These are phyloP conservation scores for Ephestia elutella DNA, from an alignment of 1,140 invertebrate genomes.

Conservation along the genomic window DNA sequence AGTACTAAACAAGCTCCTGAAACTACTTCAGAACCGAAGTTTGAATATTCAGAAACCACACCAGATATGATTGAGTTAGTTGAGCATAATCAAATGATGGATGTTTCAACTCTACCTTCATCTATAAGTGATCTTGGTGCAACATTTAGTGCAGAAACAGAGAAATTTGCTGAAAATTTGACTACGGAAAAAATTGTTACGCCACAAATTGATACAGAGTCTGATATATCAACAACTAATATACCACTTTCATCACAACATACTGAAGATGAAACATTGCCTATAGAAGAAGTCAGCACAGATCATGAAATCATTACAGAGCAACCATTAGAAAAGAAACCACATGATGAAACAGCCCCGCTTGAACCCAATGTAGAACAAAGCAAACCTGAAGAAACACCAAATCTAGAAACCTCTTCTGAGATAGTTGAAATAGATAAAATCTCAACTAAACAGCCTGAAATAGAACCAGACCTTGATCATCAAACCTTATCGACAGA, in stretches of 20 bases:
- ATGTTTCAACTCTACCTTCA: slow-evolving; percentile 11
- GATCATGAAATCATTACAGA: not conserved
- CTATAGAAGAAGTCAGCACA: not conserved
- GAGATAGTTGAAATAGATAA: slow-evolving; percentile 13
- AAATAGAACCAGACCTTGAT: not conserved
- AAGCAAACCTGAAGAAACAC: not conserved
- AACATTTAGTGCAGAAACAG: not conserved
- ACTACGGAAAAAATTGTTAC: not conserved
- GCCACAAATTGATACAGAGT: not conserved
- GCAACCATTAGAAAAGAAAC: slow-evolving; percentile 3
- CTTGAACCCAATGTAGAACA: not conserved
- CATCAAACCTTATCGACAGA: not conserved
- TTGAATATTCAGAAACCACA: slow-evolving; percentile 31
- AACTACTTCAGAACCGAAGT: not conserved
- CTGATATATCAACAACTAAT: not conserved
- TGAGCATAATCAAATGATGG: slow-evolving; percentile 50
- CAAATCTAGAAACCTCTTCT: not conserved
- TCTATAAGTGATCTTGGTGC: not conserved
- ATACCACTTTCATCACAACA: not conserved
- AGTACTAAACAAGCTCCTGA: not conserved
- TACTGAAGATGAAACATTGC: slow-evolving; percentile 5
- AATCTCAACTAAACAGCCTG: slow-evolving; percentile 4
- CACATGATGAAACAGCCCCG: not conserved
- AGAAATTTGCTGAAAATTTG: not conserved
- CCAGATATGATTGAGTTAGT: slow-evolving; percentile 54